A percentile compares a stretch with the other conserved stretches of the same genome.
Evolutionary conservation across 2,888 invertebrate species (phyloP).

Genomic region (Athalia rosae): DNA sequence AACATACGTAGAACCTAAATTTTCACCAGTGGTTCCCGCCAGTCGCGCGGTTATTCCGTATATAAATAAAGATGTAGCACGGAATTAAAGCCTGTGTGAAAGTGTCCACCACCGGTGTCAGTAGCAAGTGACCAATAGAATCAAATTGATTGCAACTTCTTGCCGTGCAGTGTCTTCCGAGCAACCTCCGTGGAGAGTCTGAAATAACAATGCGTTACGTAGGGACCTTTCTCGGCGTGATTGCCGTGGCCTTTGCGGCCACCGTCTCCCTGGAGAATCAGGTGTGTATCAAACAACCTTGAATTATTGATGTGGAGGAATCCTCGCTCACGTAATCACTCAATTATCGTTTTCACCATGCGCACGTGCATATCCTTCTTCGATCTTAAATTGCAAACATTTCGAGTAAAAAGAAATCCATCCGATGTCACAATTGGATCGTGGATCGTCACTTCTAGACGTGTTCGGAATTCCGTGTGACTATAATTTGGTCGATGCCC

Average conservation of each 20-base stretch:
- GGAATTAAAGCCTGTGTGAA: conserved; percentile 68
- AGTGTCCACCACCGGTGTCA: conserved; percentile 62
- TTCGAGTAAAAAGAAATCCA: too few species aligned
- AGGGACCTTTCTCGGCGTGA: conserved; percentile 26
- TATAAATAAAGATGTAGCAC: conserved; percentile 71
- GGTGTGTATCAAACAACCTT: conserved; percentile 34
- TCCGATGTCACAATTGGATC: too few species aligned
- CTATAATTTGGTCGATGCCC: too few species aligned
- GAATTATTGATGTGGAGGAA: conserved; percentile 7
- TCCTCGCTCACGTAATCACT: too few species aligned
- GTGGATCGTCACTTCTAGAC: too few species aligned
- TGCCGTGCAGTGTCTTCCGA: conserved; percentile 51
- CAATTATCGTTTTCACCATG: background rate
- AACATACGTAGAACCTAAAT: conserved; percentile 68
- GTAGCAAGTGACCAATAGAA: conserved; percentile 57
- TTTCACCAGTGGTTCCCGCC: conserved; percentile 63
- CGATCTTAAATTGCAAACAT: too few species aligned
- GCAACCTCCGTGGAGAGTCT: conserved; percentile 17
- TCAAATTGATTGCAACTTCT: conserved; percentile 52
- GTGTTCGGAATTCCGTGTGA: too few species aligned
- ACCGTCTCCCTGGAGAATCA: conserved; percentile 20
- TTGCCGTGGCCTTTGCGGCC: conserved; percentile 33
- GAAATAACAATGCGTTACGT: conserved; percentile 15
- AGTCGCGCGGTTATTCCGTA: conserved; percentile 61
- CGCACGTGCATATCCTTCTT: too few species aligned